Base-by-base conservation (phyloP, 2,888 invertebrate genomes). In the Drosophila dives region DNA sequence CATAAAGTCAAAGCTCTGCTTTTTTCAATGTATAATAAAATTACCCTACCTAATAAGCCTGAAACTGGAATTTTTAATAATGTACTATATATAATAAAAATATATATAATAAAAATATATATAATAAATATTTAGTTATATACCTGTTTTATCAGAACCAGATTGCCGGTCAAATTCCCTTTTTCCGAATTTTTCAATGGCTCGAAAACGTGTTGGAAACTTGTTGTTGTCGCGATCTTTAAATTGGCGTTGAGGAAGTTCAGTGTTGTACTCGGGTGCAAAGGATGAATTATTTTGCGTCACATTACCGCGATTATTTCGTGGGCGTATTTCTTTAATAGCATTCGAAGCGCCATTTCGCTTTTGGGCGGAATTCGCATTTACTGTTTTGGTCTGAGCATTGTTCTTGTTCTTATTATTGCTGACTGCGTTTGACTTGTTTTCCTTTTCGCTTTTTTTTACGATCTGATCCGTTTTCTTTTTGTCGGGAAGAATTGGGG, bases 151-250 rank as follows among this genome's bases (percentile, higher is more conserved):
- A 93, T 98, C 98, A 72, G 98, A 98, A 83, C 98, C 98, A 90
- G 98, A 98, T 93, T 98, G 97, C 85, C 98, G 95, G 94, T 98
- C 98, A 92, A 97, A 98, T 94, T 98, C 98, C 56, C 98, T 95
- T 93, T 97, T 98, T 81, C 97, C 97, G 90, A 97, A 95, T 55
- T 94, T 93, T 67, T 89, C 89, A 63, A 83, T 87, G 42, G 93
- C 91, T 17, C 93, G 92, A 89, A 88, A 84, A 64, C 92, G 90
- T 58, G 86, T 78, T 60, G 61, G 50, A 20, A 82, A 89, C 51
- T 86, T 94, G 90, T 86, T 94, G 90, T 93, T 94, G 75, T 94
- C 92, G 55, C 91, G 93, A 51, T 93, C 91, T 62, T 84, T 87
- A 42, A 84, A 91, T 53, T 93, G 95, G 32, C 91, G 89, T 40